Conservation (phyloP, 2,797 vertebrate genomes). For the Diceros bicornis region DNA sequence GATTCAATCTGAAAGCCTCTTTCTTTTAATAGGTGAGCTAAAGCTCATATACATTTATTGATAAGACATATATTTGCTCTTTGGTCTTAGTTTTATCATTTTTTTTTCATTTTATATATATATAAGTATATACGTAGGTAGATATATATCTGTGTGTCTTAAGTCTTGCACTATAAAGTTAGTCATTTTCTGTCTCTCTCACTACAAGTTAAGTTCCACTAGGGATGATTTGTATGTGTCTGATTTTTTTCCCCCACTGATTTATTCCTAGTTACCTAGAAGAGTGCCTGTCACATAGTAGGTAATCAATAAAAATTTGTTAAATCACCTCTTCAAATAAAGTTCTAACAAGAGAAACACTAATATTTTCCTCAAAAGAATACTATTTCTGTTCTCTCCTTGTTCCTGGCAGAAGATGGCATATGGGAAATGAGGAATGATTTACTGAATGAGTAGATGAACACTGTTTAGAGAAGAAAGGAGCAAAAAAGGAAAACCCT, state of each 20-base stretch:
- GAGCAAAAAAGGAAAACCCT: neutral
- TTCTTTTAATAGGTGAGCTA: neutral
- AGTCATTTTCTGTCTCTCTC: constrained; percentile 18
- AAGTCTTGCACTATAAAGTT: neutral
- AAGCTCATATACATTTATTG: neutral
- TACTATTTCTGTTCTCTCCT: neutral
- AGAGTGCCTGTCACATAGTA: neutral
- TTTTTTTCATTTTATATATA: neutral
- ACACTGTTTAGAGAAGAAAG: neutral
- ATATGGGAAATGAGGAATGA: neutral
- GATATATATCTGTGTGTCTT: neutral
- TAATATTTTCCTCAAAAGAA: neutral
- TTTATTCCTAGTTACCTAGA: neutral
- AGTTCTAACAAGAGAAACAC: neutral
- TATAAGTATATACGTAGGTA: neutral
- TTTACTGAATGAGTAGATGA: neutral
- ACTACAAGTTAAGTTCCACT: neutral
- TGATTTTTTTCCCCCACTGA: neutral
- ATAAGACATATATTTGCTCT: neutral
- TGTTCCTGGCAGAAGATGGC: neutral
- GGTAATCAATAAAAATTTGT: neutral
- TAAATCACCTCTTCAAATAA: neutral
- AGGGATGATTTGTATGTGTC: neutral
- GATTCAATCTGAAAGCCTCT: neutral
- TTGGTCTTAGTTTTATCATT: neutral